These are phyloP conservation scores for Archips xylosteana DNA, from an alignment of 2,888 invertebrate genomes.

Conservation along the genomic window DNA sequence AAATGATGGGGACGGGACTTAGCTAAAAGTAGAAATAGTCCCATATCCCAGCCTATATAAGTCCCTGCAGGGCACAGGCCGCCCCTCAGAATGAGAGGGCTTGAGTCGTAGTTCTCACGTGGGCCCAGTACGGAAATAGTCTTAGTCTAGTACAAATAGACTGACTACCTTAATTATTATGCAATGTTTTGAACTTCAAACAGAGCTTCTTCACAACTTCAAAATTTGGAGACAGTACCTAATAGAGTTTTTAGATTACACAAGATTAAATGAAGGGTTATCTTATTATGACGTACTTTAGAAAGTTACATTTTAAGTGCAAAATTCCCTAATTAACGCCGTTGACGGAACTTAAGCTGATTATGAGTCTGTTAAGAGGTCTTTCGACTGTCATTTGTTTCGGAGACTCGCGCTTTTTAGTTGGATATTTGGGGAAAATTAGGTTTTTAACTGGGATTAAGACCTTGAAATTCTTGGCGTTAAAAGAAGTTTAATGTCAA, in stretches of 20 bases:
- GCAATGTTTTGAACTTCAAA: neutral
- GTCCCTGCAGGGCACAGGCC: too few relatives aligned
- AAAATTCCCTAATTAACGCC: constrained; percentile 31
- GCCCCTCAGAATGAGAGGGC: too few relatives aligned
- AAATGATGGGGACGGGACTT: too few relatives aligned
- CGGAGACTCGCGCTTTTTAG: constrained; percentile 10
- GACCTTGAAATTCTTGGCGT: neutral
- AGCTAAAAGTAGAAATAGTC: neutral
- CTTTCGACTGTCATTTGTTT: constrained; percentile 33
- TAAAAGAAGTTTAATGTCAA: neutral
- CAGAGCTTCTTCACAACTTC: neutral
- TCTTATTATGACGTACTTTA: constrained; percentile 23
- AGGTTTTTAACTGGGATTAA: constrained; percentile 2
- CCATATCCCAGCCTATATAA: too few relatives aligned
- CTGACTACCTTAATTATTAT: neutral
- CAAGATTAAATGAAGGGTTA: constrained; percentile 26
- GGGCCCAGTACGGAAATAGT: too few relatives aligned
- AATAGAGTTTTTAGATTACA: constrained; percentile 4
- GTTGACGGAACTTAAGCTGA: constrained; percentile 49
- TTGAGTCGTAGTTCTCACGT: too few relatives aligned
- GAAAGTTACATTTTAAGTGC: constrained; percentile 19
- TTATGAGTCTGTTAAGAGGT: constrained; percentile 47
- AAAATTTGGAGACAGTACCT: neutral
- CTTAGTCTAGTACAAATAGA: neutral
- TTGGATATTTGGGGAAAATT: constrained; percentile 19